Evolutionary conservation across 2,888 invertebrate genomes (phyloP).

Genomic region (Pilophorus perplexus): DNA sequence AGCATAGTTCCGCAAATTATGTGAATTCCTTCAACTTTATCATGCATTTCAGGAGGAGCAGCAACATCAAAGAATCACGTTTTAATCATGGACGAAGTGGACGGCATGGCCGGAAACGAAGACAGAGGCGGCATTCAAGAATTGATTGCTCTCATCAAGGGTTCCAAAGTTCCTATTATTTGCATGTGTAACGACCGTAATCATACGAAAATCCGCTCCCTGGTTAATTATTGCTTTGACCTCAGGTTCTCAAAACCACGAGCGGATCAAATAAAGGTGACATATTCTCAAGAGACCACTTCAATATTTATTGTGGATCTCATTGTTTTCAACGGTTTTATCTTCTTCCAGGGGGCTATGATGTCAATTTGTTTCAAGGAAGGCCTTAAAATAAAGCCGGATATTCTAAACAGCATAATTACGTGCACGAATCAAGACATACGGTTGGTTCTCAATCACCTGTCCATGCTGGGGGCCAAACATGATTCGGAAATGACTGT

Average conservation of each 20-base stretch:
- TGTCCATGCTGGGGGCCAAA: constrained; percentile 67
- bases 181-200: constrained; percentile 98
- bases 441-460: constrained; percentile 85
- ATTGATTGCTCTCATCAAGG: constrained; percentile 86
- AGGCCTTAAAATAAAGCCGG: constrained; percentile 71
- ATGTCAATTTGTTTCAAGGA: constrained; percentile 90
- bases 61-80: constrained; percentile 73
- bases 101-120: constrained; percentile 99
- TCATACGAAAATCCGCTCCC: constrained; percentile 86
- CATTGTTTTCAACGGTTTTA: not conserved
- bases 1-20: too few relatives aligned
- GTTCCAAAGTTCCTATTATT: constrained; percentile 80
- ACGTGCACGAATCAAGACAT: constrained; percentile 87
- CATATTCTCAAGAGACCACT: too few relatives aligned
- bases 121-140: constrained; percentile 97
- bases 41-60: constrained; percentile 48
- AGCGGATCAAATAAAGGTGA: constrained; percentile 84
- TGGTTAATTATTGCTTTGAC: constrained; percentile 93
- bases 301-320: not conserved
- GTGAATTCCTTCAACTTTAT: too few relatives aligned
- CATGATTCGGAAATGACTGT: constrained; percentile 58
- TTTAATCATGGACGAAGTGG: constrained; percentile 99
- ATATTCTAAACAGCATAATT: constrained; percentile 80
- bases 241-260: constrained; percentile 80
- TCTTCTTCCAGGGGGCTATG: constrained; percentile 64